Conservation (phyloP, 2,797 vertebrate species). For the Acanthopagrus latus region DNA sequence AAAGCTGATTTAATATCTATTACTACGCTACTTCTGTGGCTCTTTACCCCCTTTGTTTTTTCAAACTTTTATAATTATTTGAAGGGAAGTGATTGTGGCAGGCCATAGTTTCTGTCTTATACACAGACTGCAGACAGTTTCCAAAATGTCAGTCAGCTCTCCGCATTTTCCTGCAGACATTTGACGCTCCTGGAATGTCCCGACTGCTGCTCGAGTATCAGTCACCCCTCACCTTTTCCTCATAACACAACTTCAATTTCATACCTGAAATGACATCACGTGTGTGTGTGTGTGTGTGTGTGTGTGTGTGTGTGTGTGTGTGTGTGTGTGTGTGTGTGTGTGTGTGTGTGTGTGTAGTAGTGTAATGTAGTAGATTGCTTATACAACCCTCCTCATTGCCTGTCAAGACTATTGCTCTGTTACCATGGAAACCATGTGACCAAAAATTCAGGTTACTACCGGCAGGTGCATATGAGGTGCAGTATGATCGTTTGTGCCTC, state of each 20-base stretch:
- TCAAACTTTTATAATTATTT: constrained; percentile 23
- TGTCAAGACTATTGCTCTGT: constrained; percentile 81
- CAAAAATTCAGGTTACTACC: constrained; percentile 83
- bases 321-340: neutral
- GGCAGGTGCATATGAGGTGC: constrained; percentile 82
- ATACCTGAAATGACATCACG: constrained; percentile 50
- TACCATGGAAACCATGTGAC: constrained; percentile 85
- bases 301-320: too few species aligned
- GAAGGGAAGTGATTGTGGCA: constrained; percentile 6
- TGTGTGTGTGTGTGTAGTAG: constrained; percentile 5
- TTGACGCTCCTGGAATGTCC: constrained; percentile 60
- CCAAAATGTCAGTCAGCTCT: constrained; percentile 65
- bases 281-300: neutral
- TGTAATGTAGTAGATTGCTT: constrained; percentile 63
- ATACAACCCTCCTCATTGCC: constrained; percentile 71
- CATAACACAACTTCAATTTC: constrained; percentile 51
- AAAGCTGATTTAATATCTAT: neutral
- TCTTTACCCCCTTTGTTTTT: constrained; percentile 20
- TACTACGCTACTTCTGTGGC: neutral
- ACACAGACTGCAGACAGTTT: constrained; percentile 46
- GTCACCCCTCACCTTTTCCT: constrained; percentile 29
- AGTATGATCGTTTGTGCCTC: constrained; percentile 68
- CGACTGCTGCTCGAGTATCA: constrained; percentile 46
- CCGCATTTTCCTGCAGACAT: constrained; percentile 54
- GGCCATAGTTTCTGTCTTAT: constrained; percentile 9